Base-by-base conservation (phyloP, 37 sponge, comb jelly and placozoan species). In the Spongia lamella region DNA sequence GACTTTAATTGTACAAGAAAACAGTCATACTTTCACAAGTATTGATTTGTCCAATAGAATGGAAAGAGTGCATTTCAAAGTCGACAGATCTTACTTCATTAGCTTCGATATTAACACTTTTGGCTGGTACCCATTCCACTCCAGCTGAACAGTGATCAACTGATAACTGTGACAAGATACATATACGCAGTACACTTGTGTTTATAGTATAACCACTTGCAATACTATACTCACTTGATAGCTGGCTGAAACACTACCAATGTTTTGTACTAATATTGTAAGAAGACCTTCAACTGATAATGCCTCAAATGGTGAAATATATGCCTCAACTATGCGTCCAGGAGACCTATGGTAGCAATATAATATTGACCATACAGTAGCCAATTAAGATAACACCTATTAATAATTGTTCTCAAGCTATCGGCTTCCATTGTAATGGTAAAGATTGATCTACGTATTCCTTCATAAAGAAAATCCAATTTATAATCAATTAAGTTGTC, bases 111-210 rank as follows among this genome's bases (percentile, higher is more conserved):
- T 72, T 73, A 16, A 86, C 13, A 26, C 67, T 38, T 17, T 83
- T 31, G 20, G 79, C 63, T 7, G 91, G 79, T 3, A 90, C 63
- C 32, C 68, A 66, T 38, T 90, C 91, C 15, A 90, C 62, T 0
- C 91, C 91, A 73, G 91, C 86, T n/a, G 91, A 82, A 34, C 91
- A 90, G 49, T 90, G 83, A n/a, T 66, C 61, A 39, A 90, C 76
- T 29, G 61, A 85, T 37, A 90, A 83, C 83, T 88, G 47, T 6
- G 21, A 51, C 5, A 21, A 21, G 6, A 2, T 49, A 27, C 6
- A 15, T 58, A 58, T n/a, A 34, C 49, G 2, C 7, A 31, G 29
- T 17, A 26, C 63, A 39, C 29, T 25, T 5, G 17, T 22, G 38
- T 27, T n/a, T 9, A 36, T 15, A 4, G 47, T n/a, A 61, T 2